A percentile compares a stretch with the other conserved stretches of the same genome.
phyloP scores from a whole-genome alignment of 2,888 invertebrate species.

The Charanyca ferruginea region DNA sequence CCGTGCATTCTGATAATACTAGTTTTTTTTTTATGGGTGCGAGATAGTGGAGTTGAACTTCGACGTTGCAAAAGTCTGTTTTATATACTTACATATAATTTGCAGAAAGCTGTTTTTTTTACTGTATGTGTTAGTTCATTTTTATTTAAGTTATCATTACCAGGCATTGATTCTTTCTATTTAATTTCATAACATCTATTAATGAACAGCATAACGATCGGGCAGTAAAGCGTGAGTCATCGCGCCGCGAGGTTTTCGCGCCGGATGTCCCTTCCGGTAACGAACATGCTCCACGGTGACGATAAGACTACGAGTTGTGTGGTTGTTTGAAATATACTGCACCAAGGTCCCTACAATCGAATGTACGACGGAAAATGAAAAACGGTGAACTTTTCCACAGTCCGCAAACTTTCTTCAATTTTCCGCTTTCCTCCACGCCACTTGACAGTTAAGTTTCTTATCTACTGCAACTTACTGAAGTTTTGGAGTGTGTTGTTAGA shows the following conservation, averaged over 20 bases:
- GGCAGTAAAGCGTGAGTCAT: conserved; percentile 58
- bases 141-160: background rate
- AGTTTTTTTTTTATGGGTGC: conserved; percentile 36
- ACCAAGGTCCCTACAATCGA: conserved; percentile 13
- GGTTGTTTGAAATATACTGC: conserved; percentile 37
- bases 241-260: conserved; percentile 43
- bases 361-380: conserved; percentile 30
- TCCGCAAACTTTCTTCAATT: conserved; percentile 24
- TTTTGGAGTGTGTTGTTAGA: background rate
- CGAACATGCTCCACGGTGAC: conserved; percentile 65
- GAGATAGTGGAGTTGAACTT: background rate
- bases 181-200: conserved; percentile 27
- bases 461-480: background rate
- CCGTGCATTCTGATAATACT: conserved; percentile 40
- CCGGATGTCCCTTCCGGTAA: conserved; percentile 79
- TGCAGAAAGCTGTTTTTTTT: background rate
- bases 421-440: conserved; percentile 15
- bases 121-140: background rate
- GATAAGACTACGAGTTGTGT: conserved; percentile 67
- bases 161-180: background rate
- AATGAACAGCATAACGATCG: conserved; percentile 22
- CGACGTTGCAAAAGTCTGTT: background rate
- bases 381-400: conserved; percentile 8
- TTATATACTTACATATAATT: background rate
- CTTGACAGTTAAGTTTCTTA: conserved; percentile 1